Evolutionary conservation across 1,140 invertebrate genomes (phyloP), one percentile per base, ranked within the genome.

Genomic region (Drosophila sucinea): DNA sequence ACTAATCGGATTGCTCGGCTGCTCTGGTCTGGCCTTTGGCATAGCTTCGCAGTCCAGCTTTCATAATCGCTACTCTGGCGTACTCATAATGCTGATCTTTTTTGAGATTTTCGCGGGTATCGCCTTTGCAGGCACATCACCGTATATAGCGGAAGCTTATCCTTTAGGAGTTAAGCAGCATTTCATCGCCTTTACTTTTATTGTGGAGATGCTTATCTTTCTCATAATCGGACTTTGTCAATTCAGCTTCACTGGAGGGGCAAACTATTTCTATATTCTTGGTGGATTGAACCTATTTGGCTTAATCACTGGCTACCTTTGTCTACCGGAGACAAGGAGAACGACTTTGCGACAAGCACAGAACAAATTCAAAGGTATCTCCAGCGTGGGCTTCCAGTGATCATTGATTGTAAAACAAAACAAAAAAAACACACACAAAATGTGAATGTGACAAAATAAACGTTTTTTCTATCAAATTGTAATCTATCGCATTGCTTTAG

Each of bases 311-410:
- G 78, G 66, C 2, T 56, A 79, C 10, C 32, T 67, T 10, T 60
- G 56, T n/a, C 30, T 91, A 29, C 90, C 90, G 11, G 90, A 91
- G 70, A 91, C 90, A 1, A 75, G 51, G 25, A 0, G 38, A 29
- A 40, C 61, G 27, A 80, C 90, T 2, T 41, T 91, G 8, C 82
- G 78, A 0, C 80, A 91, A 11, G 57, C 83, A 25, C 85, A 81
- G 35, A 30, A 60, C 0, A 81, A 77, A 47, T 91, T 91, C 38
- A 62, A 47, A 4, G 57, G 68, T 4, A 17, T 90, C 1, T 1
- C 70, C 3, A 79, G 73, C 40, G 33, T 1, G 1, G 38, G 64
- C 0, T 84, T 84, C 27, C 47, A 70, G 33, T 64, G 25, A 33
- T 5, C 0, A 1, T 57, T 10, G 8, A 25, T 27, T 40, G 25